These are phyloP conservation scores for Orthonyx spaldingii DNA, from an alignment of 2,113 vertebrate species.

Conservation along the genomic window DNA sequence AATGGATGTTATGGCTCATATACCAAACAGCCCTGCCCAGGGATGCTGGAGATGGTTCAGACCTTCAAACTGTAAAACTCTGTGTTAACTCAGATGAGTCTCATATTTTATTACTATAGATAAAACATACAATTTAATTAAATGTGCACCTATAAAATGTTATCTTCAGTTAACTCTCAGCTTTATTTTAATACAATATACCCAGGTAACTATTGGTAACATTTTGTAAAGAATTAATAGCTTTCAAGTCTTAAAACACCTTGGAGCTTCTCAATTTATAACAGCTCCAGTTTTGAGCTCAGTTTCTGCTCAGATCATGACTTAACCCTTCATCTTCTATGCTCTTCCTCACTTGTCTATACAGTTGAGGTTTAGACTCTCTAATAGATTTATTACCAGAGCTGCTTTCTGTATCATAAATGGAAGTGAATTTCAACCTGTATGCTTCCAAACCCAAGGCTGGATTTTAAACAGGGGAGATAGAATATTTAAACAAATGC, in stretches of 20 bases:
- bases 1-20: neutral
- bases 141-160: neutral
- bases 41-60: neutral
- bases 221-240: neutral
- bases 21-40: neutral
- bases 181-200: constrained; percentile 29
- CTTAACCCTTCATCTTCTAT: neutral
- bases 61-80: constrained; percentile 17
- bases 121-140: constrained; percentile 49
- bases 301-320: neutral
- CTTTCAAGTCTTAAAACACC: constrained; percentile 12
- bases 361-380: neutral
- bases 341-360: neutral
- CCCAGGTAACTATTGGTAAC: constrained; percentile 7
- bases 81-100: neutral
- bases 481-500: neutral
- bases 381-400: neutral
- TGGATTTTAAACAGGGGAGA: neutral
- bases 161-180: constrained; percentile 1
- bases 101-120: constrained; percentile 17
- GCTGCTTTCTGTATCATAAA: neutral
- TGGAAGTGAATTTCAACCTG: neutral
- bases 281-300: neutral
- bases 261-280: neutral
- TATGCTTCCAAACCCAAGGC: neutral